These are phyloP conservation scores for Tenthredo livida DNA, from an alignment of 2,888 invertebrate species.

Conservation along the genomic window DNA sequence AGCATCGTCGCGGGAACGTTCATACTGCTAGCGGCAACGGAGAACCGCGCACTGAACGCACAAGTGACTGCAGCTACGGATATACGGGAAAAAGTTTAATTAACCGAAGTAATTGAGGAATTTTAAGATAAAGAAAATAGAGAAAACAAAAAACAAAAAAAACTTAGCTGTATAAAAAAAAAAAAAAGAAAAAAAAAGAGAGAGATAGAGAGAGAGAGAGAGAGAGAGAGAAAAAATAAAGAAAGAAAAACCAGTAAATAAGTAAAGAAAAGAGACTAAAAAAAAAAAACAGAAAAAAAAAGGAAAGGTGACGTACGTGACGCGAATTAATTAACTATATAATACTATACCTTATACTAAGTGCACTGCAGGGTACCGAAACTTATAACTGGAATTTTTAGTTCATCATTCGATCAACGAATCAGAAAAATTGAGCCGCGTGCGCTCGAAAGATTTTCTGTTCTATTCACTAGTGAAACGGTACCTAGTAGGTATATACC, in stretches of 20 bases:
- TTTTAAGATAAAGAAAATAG: background rate
- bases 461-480: background rate
- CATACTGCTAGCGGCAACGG: conserved; percentile 47
- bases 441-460: background rate
- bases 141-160: no score
- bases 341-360: background rate
- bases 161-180: background rate
- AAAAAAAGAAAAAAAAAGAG: no score
- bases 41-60: conserved; percentile 42
- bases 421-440: background rate
- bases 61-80: conserved; percentile 16
- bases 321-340: background rate
- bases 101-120: background rate
- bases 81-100: background rate
- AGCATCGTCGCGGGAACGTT: conserved; percentile 34
- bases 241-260: no score
- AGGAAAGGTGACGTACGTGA: conserved; percentile 4
- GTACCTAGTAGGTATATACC: no score
- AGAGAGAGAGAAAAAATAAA: no score
- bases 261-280: background rate
- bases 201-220: no score
- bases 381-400: background rate
- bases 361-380: conserved; percentile 5
- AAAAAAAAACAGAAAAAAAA: background rate
- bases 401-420: background rate